Conservation (phyloP, 2,797 vertebrate genomes). For the Selene dorsalis region DNA sequence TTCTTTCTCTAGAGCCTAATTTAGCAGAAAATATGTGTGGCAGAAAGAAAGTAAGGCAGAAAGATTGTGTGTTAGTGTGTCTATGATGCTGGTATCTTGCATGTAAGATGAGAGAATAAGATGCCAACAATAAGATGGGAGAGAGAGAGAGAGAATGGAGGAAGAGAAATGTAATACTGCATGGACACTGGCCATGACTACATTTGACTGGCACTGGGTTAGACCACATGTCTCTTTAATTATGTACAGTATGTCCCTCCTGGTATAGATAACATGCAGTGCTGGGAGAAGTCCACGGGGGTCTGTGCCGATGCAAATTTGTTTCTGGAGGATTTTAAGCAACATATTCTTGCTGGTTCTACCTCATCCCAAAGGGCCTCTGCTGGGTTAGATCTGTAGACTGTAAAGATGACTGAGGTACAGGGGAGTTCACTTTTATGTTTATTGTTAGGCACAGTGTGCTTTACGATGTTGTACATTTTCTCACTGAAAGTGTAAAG, state of each 20-base stretch:
- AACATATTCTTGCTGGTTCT: constrained; percentile 30
- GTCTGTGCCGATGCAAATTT: constrained; percentile 22
- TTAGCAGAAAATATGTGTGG: constrained; percentile 7
- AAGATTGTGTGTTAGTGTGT: background rate
- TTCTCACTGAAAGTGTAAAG: background rate
- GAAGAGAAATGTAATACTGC: too few relatives aligned
- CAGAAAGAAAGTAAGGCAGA: background rate
- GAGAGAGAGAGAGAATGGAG: background rate
- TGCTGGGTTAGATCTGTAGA: constrained; percentile 7
- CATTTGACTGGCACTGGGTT: background rate
- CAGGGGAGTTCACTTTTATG: constrained; percentile 12
- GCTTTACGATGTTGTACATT: constrained; percentile 8
- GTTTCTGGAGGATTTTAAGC: constrained; percentile 29
- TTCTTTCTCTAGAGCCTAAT: constrained; percentile 4
- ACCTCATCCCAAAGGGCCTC: constrained; percentile 28
- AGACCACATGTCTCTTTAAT: background rate
- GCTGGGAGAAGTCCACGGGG: constrained; percentile 7
- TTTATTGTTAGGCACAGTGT: background rate
- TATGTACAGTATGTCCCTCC: background rate
- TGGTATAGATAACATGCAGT: constrained; percentile 2
- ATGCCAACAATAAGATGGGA: background rate
- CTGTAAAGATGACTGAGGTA: background rate
- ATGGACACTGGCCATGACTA: background rate
- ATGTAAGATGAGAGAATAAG: constrained; percentile 2
- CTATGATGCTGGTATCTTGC: background rate